phyloP scores from a whole-genome alignment of 2,113 vertebrate genomes.

The Procavia capensis region DNA sequence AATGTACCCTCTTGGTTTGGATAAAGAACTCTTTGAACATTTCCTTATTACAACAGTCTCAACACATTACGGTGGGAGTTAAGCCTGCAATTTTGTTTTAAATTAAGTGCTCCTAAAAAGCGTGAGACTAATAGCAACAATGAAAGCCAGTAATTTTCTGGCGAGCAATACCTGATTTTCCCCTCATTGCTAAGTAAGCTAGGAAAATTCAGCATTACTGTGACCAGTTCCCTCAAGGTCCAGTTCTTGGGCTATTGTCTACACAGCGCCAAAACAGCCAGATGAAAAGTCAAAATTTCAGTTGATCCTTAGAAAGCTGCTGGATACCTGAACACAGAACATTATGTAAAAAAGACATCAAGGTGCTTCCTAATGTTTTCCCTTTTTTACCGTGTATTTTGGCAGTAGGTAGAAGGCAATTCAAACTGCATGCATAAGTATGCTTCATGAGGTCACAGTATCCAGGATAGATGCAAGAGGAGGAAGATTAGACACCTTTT shows the following conservation, averaged over 20 bases:
- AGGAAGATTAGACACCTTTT: neutral
- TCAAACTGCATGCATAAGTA: neutral
- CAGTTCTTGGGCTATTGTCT: conserved; percentile 19
- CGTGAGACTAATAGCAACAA: conserved; percentile 64
- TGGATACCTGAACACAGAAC: neutral
- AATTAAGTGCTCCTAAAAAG: conserved; percentile 80
- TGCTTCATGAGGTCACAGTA: neutral
- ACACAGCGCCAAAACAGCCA: conserved; percentile 54
- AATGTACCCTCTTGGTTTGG: conserved; percentile 43
- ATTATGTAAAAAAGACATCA: neutral
- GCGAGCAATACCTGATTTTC: conserved; percentile 68
- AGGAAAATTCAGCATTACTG: conserved; percentile 66
- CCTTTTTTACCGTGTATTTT: neutral
- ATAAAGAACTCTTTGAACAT: conserved; percentile 73
- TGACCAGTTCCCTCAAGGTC: conserved; percentile 65
- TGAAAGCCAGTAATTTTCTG: conserved; percentile 74
- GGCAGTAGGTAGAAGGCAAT: neutral
- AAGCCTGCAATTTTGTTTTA: conserved; percentile 77
- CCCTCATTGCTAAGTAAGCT: conserved; percentile 62
- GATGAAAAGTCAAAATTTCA: conserved; percentile 49
- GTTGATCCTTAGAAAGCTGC: neutral
- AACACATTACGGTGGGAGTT: conserved; percentile 58
- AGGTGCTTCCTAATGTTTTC: neutral
- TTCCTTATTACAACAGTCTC: conserved; percentile 70
- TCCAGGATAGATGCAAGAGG: neutral